Evolutionary conservation across 2,888 invertebrate species (phyloP), one percentile per base, ranked within the genome.

Genomic region (Acanthosepion pharaonis): DNA sequence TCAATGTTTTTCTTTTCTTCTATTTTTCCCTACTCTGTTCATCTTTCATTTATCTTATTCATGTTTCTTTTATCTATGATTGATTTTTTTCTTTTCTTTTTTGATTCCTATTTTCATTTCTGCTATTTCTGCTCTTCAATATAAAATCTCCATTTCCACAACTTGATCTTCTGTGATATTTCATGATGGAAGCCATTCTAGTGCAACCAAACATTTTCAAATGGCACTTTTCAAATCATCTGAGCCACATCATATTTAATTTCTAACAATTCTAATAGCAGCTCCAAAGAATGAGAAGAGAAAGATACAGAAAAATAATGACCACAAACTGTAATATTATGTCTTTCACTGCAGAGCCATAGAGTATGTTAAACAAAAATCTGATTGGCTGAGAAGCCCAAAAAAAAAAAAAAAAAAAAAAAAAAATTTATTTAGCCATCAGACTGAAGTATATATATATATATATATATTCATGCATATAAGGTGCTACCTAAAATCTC

Each of bases 221-320:
- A 78, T 78, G 78, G n/a, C 78, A 78, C 78, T 78, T 78, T 78
- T n/a, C 78, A 78, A 78, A n/a, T 78, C 33, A 78, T 78, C 78
- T 78, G 23, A 78, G 78, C 78, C 15, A 78, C n/a, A 78, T 78
- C 78, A 78, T n/a, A 78, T 78, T 33, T n/a, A 78, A 78, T 78
- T 78, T n/a, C 78, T 33, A n/a, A 78, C 78, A 78, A 33, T 78
- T 78, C n/a, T 78, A 78, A 78, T 33, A 33, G n/a, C 78, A 15
- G n/a, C 78, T 33, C n/a, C n/a, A 78, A 23, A 78, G 78, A 78
- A n/a, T 11, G n/a, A 78, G 11, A 78, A 33, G n/a, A 78, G n/a
- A 33, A 78, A 15, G 11, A n/a, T 6, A 78, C 0, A 18, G 0
- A 78, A n/a, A 33, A 78, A 78, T 1, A n/a, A n/a, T 28, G n/a